phyloP scores from a whole-genome alignment of 1,140 invertebrate species.

The Neodiprion fabricii region DNA sequence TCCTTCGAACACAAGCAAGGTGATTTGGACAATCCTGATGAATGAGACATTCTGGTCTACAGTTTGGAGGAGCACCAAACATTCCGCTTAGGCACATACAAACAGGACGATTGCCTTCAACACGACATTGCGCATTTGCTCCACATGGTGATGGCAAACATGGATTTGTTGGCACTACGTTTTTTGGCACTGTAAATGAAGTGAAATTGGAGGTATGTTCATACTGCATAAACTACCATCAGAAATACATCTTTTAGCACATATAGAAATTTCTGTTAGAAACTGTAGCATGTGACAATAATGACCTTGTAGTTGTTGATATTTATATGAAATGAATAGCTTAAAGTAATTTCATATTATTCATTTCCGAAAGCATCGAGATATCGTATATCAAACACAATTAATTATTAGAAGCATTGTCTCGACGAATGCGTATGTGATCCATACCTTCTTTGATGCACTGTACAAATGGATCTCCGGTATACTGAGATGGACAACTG shows the following conservation, averaged over 20 bases:
- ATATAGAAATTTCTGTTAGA: neutral
- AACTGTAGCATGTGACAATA: neutral
- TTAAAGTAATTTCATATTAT: too few species aligned
- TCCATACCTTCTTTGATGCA: slow-evolving; percentile 75
- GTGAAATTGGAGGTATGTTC: slow-evolving; percentile 19
- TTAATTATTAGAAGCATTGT: too few species aligned
- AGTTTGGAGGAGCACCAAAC: slow-evolving; percentile 82
- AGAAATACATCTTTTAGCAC: neutral
- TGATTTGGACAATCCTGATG: slow-evolving; percentile 81
- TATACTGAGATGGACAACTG: slow-evolving; percentile 74
- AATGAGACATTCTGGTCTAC: slow-evolving; percentile 79
- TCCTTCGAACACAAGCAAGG: slow-evolving; percentile 78
- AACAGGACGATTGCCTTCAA: slow-evolving; percentile 71
- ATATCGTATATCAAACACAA: too few species aligned
- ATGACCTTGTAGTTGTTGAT: too few species aligned
- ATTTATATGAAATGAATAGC: too few species aligned
- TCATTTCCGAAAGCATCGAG: too few species aligned
- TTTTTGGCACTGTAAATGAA: slow-evolving; percentile 33
- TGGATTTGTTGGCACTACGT: slow-evolving; percentile 63
- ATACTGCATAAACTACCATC: neutral
- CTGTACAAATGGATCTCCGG: slow-evolving; percentile 83
- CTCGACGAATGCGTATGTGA: slow-evolving; percentile 13
- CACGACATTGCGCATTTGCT: slow-evolving; percentile 78
- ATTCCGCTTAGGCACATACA: slow-evolving; percentile 81
- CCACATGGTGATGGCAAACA: slow-evolving; percentile 85